Conservation (phyloP, 2,797 vertebrate genomes). For the Huso huso region DNA sequence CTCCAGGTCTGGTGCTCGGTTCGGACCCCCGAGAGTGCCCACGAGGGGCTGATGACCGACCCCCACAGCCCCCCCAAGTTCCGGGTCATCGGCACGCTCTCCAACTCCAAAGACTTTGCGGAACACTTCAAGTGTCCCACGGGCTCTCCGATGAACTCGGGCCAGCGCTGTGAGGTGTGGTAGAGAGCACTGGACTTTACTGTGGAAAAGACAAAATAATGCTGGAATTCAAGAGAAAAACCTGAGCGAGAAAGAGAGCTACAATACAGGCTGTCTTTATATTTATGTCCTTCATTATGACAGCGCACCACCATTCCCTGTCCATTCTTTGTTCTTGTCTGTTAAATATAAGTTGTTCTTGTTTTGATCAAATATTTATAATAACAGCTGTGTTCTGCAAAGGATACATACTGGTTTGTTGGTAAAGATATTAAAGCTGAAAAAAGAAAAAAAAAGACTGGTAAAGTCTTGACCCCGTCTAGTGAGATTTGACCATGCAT, state of each 20-base stretch:
- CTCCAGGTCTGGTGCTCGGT: conserved; percentile 93
- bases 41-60: conserved; percentile 90
- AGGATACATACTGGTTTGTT: not conserved
- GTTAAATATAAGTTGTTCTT: not conserved
- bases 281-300: conserved; percentile 13
- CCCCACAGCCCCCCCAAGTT: conserved; percentile 92
- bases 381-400: not conserved
- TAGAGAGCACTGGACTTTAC: conserved; percentile 49
- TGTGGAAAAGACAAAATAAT: conserved; percentile 10
- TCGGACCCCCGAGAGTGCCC: conserved; percentile 87
- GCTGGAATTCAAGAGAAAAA: conserved; percentile 15
- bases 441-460: too few relatives aligned
- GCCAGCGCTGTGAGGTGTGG: conserved; percentile 90
- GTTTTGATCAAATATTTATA: not conserved
- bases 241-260: conserved; percentile 2
- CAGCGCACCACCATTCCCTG: not conserved
- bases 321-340: not conserved
- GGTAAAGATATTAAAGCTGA: not conserved
- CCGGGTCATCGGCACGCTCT: conserved; percentile 87
- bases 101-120: conserved; percentile 89
- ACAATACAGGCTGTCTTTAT: conserved; percentile 9
- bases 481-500: too few relatives aligned
- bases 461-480: too few relatives aligned
- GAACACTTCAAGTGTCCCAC: conserved; percentile 77
- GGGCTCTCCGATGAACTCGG: conserved; percentile 86